Base-by-base conservation (phyloP, 2,888 invertebrate genomes). In the Eueremaeus valkanovi region DNA sequence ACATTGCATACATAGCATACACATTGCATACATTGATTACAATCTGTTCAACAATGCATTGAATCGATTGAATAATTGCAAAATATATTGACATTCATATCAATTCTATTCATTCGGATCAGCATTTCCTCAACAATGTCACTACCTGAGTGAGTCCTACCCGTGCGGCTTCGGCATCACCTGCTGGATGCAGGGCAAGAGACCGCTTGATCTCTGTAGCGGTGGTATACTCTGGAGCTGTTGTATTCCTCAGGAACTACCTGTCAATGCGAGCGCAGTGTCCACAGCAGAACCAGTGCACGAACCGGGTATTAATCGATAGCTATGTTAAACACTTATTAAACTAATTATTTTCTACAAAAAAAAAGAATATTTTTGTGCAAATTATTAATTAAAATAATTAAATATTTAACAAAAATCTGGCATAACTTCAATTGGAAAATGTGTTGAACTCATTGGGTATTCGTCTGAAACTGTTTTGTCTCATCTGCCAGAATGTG, bases 191-290 rank as follows among this genome's bases (percentile, higher is more conserved):
- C 90, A 91, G 6, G 94, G 95, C 0, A 92, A 92, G 5, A 89
- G 91, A 79, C 93, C 94, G 0, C 84, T 95, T n/a, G 78, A 95
- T 84, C 87, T 94, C 0, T 95, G 95, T 83, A 93, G 92, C 16
- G 95, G 95, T 29, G 95, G 95, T 73, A 90, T 94, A 88, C 92
- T 95, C 80, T 95, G 95, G 94, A 91, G 92, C 6, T 95, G 95
- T 83, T 95, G 95, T 82, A 91, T 95, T 13, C 84, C 85, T 72
- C 80, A 83, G 70, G 92, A 93, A 83, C 87, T 83, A 81, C 79
- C 72, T 33, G 27, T 24, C 36, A 36, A n/a, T 9, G 36, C n/a
- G 21, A 40, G 18, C 9, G 68, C n/a, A 18, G 36, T 45, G n/a
- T 55, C 49, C 6, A 58, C 61, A 9, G 33, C 78, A 29, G 78